Base-by-base conservation (phyloP, 2,888 invertebrate genomes). In the Dryococelus australis region DNA sequence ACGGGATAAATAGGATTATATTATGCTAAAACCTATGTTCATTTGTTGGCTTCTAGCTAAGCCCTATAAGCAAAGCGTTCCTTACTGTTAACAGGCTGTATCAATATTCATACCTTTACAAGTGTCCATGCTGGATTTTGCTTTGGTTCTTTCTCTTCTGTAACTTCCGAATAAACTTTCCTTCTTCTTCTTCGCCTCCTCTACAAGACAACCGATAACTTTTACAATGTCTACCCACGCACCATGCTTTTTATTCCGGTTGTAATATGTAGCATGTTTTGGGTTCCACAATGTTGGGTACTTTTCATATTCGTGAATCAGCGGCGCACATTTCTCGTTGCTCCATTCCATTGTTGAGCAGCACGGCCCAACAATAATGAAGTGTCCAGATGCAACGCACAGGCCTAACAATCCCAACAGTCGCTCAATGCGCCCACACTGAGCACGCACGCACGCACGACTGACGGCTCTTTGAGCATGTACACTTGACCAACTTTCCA, bases 211-310 rank as follows among this genome's bases (percentile, higher is more conserved):
- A 47, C 12, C 47, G 27, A 26, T 79, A 79, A 79, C 79, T 79
- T 26, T 79, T 79, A 79, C 24, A 10, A 16, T 79, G 79, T 79
- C 27, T 16, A 26, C 27, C 79, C 24, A 79, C n/a, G n/a, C 47
- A 47, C 12, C 47, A 79, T 26, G 27, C 27, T 79, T 79, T 27
- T 79, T 26, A 79, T 79, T 79, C 6, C 24, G 9, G 20, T 79
- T 79, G 20, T 79, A 79, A 79, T 79, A 79, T 16, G 27, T 79
- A 10, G n/a, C 20, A 79, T 79, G 79, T 79, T 16, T 24, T 16
- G 79, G 79, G 27, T 79, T 79, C 79, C 79, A 79, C 79, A 79
- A 79, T 79, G 79, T 79, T 26, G 79, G 79, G 79, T 26, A 10
- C 79, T n/a, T n/a, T n/a, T n/a, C n/a, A n/a, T n/a, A n/a, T n/a